These are phyloP conservation scores for Arrhamphus sclerolepis DNA, from an alignment of 2,797 vertebrate species.

Conservation along the genomic window DNA sequence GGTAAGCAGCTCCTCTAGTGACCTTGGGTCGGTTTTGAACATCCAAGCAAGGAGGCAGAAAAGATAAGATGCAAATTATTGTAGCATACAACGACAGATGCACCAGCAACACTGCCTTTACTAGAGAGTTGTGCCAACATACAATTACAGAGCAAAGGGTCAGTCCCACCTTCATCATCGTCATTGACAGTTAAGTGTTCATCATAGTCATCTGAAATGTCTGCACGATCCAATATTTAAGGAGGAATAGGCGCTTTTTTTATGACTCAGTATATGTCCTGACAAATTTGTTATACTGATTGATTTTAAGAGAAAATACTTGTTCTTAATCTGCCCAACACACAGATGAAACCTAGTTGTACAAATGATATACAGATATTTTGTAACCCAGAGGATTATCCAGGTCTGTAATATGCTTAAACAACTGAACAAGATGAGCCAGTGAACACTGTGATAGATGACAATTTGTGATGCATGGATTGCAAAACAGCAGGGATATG, in stretches of 20 bases:
- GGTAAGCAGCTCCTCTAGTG: slow-evolving; percentile 38
- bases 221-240: slow-evolving; percentile 17
- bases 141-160: slow-evolving; percentile 32
- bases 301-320: slow-evolving; percentile 4
- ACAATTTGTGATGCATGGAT: slow-evolving; percentile 18
- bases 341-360: slow-evolving; percentile 28
- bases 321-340: slow-evolving; percentile 27
- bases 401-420: slow-evolving; percentile 15
- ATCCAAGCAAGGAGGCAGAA: slow-evolving; percentile 28
- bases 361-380: slow-evolving; percentile 27
- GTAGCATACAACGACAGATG: slow-evolving; percentile 20
- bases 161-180: slow-evolving; percentile 21
- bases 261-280: background rate
- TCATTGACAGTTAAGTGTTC: slow-evolving; percentile 4
- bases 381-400: slow-evolving; percentile 8
- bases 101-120: slow-evolving; percentile 12
- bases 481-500: slow-evolving; percentile 18
- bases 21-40: slow-evolving; percentile 52
- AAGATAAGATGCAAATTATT: slow-evolving; percentile 34
- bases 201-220: slow-evolving; percentile 17
- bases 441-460: background rate
- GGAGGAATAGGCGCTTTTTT: background rate
- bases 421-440: slow-evolving; percentile 18
- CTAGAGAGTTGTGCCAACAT: slow-evolving; percentile 28
- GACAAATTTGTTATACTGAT: background rate